A percentile compares a stretch with the other conserved stretches of the same genome.
phyloP scores from a whole-genome alignment of 53 echinoderm and acorn worm species.

The Paracentrotus lividus region DNA sequence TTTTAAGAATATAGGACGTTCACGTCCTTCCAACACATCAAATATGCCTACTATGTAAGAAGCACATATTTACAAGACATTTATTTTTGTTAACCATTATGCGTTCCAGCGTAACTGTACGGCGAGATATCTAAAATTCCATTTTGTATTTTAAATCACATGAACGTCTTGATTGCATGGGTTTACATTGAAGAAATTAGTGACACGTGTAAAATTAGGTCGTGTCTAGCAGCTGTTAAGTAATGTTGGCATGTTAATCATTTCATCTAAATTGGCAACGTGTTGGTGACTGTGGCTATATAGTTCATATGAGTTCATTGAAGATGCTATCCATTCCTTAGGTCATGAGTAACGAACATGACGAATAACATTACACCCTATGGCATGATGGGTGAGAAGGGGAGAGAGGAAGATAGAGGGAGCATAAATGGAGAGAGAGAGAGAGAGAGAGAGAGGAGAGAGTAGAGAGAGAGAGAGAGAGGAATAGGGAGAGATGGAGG shows the following conservation, averaged over 20 bases:
- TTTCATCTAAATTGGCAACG: slow-evolving; percentile 19
- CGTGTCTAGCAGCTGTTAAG: not conserved
- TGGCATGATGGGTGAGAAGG: not conserved
- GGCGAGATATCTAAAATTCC: too few species aligned
- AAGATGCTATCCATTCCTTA: not conserved
- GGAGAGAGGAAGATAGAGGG: not conserved
- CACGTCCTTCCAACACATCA: too few species aligned
- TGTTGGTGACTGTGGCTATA: not conserved
- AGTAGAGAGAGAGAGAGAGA: not conserved
- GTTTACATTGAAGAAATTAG: not conserved
- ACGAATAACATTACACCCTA: not conserved
- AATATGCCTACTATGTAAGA: too few species aligned
- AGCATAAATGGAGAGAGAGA: not conserved
- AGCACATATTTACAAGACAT: too few species aligned
- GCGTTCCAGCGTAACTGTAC: too few species aligned
- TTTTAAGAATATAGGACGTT: too few species aligned
- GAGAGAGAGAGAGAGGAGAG: not conserved
- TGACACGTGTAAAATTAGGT: not conserved
- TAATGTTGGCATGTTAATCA: slow-evolving; percentile 19
- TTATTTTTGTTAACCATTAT: too few species aligned
- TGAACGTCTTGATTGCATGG: not conserved
- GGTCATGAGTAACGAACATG: not conserved
- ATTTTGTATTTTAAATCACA: too few species aligned
- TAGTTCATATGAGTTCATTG: slow-evolving; percentile 8
- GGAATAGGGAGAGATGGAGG: not conserved